Evolutionary conservation across 1,140 invertebrate genomes (phyloP), one percentile per base, ranked within the genome.

Genomic region (Drosophila orosa): DNA sequence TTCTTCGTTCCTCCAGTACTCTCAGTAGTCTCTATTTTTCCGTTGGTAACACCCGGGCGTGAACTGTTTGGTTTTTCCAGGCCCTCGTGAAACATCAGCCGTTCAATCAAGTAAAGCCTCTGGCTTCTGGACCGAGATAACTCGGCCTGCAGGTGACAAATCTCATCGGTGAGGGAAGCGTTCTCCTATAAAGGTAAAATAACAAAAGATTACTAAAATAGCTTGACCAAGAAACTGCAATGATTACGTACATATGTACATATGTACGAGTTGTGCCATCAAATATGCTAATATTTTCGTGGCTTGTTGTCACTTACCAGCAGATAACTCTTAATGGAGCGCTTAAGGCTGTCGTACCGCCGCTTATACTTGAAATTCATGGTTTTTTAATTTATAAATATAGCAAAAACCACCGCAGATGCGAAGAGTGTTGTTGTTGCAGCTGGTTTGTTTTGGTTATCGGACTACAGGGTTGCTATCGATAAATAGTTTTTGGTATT

Each of bases 161-260:
- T 95, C 93, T 96, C 95, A 93, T 97, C 96, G 86, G 96, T 96
- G 5, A 97, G 80, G 3, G 95, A 95, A 42, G 95, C 95, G 94
- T 97, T 97, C 93, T 96, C 95, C 96, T 96, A 17, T 13, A 74
- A 67, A 44, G 55, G 62, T 57, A 2, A 6, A 27, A n/a, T 25
- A 61, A 27, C 15, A 15, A 2, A 25, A 25, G 3, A 22, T 37
- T 10, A 33, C 1, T 25, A n/a, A n/a, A 47, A 25, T 47, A 10
- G 24, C n/a, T 47, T 45, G 8, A 12, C 10, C 15, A 17, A 17
- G n/a, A n/a, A 55, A 37, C 5, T 24, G 15, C 19, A n/a, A n/a
- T 8, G 15, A 22, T 24, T 24, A 33, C 9, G n/a, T 2, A 15
- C 25, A 29, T 52, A 22, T 22, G 17, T 52, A 8, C 7, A 10